Evolutionary conservation across 2,888 invertebrate genomes (phyloP).

Genomic region (Drosophila crucigera): DNA sequence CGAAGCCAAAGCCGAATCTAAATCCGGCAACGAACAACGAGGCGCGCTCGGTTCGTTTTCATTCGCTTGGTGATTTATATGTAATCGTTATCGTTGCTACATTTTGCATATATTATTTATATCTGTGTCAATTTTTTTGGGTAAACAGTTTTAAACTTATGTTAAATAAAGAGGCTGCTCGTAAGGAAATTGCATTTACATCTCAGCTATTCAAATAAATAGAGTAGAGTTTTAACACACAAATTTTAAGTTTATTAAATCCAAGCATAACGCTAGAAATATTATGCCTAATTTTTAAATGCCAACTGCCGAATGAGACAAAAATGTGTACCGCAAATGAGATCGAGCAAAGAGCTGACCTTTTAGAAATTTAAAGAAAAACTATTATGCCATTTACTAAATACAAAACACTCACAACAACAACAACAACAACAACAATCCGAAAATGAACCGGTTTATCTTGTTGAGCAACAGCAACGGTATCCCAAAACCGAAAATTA

Average conservation of each 20-base stretch:
- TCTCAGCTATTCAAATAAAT: not conserved
- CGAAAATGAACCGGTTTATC: slow-evolving; percentile 49
- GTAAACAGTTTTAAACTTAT: not conserved
- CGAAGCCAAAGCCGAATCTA: slow-evolving; percentile 8
- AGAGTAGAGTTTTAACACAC: not conserved
- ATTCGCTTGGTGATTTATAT: slow-evolving; percentile 5
- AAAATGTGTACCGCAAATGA: not conserved
- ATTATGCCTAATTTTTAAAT: not conserved
- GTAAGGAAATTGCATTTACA: not conserved
- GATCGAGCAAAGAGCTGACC: not conserved
- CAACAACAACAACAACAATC: slow-evolving; percentile 6
- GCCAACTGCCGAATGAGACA: not conserved
- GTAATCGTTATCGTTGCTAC: slow-evolving; percentile 21
- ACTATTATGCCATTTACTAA: slow-evolving; percentile 15
- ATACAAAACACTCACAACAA: slow-evolving; percentile 9
- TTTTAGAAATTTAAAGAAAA: not conserved
- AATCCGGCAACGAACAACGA: slow-evolving; percentile 29
- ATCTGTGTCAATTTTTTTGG: not conserved
- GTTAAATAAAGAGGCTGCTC: not conserved
- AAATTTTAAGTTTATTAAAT: not conserved
- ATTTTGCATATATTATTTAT: slow-evolving; percentile 6
- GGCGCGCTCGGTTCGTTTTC: not conserved
- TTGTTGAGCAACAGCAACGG: slow-evolving; percentile 13
- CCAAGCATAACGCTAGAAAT: not conserved
- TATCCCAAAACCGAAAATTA: slow-evolving; percentile 24